Evolutionary conservation across 2,797 vertebrate species (phyloP).

Genomic region (Oreochromis grahami): DNA sequence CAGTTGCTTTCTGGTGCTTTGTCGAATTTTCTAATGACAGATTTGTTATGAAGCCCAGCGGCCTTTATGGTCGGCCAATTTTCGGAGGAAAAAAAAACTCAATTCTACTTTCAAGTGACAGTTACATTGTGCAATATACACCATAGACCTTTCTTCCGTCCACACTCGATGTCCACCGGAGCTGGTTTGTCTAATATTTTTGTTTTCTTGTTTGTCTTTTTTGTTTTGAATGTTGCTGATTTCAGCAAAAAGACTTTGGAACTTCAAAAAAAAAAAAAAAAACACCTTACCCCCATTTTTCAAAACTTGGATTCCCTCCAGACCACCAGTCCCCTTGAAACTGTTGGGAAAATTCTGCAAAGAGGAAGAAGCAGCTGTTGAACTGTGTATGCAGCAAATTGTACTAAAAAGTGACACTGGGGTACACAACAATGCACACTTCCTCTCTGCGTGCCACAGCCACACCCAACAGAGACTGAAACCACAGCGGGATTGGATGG

Average conservation of each 20-base stretch:
- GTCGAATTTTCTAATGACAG: slow-evolving; percentile 41
- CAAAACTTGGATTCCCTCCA: slow-evolving; percentile 60
- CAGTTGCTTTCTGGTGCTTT: slow-evolving; percentile 54
- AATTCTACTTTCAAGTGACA: slow-evolving; percentile 63
- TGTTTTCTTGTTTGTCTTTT: neutral
- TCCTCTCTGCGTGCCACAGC: slow-evolving; percentile 64
- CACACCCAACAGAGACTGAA: slow-evolving; percentile 67
- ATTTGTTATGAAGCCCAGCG: slow-evolving; percentile 45
- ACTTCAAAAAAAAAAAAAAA: slow-evolving; percentile 36
- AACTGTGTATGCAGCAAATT: slow-evolving; percentile 42
- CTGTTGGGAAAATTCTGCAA: slow-evolving; percentile 63
- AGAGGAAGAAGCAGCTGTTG: slow-evolving; percentile 58
- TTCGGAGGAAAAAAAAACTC: slow-evolving; percentile 28
- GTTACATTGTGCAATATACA: slow-evolving; percentile 79
- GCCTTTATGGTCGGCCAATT: slow-evolving; percentile 43
- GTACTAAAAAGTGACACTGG: slow-evolving; percentile 30
- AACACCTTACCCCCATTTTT: slow-evolving; percentile 24
- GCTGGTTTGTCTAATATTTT: slow-evolving; percentile 29
- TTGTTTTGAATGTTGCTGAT: slow-evolving; percentile 39
- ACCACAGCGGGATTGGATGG: slow-evolving; percentile 46
- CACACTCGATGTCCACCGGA: slow-evolving; percentile 52
- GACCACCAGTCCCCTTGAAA: slow-evolving; percentile 40
- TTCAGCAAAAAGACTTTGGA: slow-evolving; percentile 64
- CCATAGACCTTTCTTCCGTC: slow-evolving; percentile 74
- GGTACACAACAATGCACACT: slow-evolving; percentile 47